phyloP scores from a whole-genome alignment of 2,888 invertebrate genomes.

The Heliconius charithonia region DNA sequence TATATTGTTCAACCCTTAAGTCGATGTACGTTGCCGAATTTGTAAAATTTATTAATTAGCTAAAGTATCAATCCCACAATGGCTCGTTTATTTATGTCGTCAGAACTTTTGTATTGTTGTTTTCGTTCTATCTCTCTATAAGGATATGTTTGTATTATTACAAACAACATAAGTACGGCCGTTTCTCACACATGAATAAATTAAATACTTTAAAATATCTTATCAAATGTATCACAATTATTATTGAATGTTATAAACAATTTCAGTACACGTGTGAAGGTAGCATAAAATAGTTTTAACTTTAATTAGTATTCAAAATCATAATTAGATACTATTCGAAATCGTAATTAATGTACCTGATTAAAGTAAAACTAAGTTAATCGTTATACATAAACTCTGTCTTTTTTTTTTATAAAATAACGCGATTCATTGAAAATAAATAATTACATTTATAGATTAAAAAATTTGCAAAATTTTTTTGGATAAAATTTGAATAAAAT shows the following conservation, averaged over 20 bases:
- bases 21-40: constrained; percentile 8
- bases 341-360: constrained; percentile 10
- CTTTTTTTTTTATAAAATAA: neutral
- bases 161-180: constrained; percentile 42
- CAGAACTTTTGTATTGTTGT: constrained; percentile 1
- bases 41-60: constrained; percentile 14
- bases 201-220: constrained; percentile 4
- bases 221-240: no score
- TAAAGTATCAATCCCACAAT: neutral
- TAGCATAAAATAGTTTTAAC: constrained; percentile 5
- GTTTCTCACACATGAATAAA: constrained; percentile 48
- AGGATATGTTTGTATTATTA: neutral
- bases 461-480: no score
- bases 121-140: neutral
- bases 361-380: neutral
- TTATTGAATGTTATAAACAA: no score
- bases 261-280: neutral
- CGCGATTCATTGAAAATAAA: neutral
- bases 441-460: no score
- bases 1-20: neutral
- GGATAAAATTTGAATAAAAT: no score
- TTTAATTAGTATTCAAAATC: neutral
- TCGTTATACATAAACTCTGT: neutral
- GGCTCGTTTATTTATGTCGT: constrained; percentile 5
- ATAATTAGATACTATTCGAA: neutral